Percentiles rank a stretch among this genome's conserved stretches.
phyloP scores from a whole-genome alignment of 2,797 vertebrate species.

The Novumbra hubbsi region DNA sequence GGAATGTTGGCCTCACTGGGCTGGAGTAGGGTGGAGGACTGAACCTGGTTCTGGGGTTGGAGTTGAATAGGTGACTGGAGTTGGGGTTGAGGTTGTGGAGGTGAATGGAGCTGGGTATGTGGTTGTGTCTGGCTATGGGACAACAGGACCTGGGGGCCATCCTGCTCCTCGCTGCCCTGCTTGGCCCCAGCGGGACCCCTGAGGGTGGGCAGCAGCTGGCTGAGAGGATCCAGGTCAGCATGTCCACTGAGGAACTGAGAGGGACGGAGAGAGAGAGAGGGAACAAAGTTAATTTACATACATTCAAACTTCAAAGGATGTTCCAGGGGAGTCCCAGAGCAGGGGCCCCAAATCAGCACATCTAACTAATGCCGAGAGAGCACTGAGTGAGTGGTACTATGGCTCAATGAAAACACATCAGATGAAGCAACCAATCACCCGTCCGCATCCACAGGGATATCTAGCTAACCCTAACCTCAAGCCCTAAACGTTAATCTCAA shows the following conservation, averaged over 20 bases:
- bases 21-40: slow-evolving; percentile 51
- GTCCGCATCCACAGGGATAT: neutral
- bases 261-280: slow-evolving; percentile 4
- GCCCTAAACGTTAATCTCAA: neutral
- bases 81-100: slow-evolving; percentile 43
- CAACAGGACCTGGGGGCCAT: slow-evolving; percentile 31
- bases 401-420: slow-evolving; percentile 7
- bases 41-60: neutral
- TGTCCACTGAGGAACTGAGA: slow-evolving; percentile 73
- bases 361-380: neutral
- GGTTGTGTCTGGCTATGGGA: slow-evolving; percentile 1
- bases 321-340: slow-evolving; percentile 48
- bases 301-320: neutral
- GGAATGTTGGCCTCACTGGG: slow-evolving; percentile 64
- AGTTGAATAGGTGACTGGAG: slow-evolving; percentile 40
- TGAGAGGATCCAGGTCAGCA: slow-evolving; percentile 82
- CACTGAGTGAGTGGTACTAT: neutral
- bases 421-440: neutral
- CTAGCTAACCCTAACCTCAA: neutral
- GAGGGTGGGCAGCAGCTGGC: slow-evolving; percentile 82
- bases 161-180: slow-evolving; percentile 43
- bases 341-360: slow-evolving; percentile 33
- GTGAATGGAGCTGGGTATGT: slow-evolving; percentile 52
- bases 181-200: slow-evolving; percentile 73
- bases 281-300: too few relatives aligned